phyloP scores from a whole-genome alignment of 2,113 vertebrate genomes.

The Saguinus imperator region DNA sequence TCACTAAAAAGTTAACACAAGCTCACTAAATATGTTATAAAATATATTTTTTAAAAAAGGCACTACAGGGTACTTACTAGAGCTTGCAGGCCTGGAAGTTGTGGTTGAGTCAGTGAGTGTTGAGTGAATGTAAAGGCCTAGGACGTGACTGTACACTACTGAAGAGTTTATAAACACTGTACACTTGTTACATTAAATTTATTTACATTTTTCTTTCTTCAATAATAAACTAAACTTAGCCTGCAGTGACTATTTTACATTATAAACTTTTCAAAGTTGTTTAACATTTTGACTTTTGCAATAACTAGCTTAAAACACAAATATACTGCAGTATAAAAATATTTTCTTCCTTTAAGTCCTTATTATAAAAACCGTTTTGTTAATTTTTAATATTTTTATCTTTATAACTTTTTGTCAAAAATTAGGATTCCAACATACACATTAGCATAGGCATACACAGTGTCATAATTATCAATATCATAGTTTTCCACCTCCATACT shows the following conservation, averaged over 20 bases:
- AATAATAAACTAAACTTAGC: background rate
- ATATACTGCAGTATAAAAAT: background rate
- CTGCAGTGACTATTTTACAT: background rate
- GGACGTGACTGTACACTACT: background rate
- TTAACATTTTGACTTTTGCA: background rate
- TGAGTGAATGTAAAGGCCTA: background rate
- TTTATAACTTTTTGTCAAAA: background rate
- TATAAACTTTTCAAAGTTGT: background rate
- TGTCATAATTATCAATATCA: background rate
- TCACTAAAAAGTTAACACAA: no score
- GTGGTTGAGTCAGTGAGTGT: background rate
- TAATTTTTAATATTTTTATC: background rate
- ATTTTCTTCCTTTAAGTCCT: background rate
- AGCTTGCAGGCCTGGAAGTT: background rate
- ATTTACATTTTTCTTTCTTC: background rate
- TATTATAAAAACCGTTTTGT: background rate
- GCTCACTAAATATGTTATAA: no score
- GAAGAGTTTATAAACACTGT: background rate
- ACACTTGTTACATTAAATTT: background rate
- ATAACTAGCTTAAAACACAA: background rate
- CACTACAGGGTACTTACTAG: background rate
- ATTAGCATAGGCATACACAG: background rate
- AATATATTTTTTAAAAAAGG: background rate
- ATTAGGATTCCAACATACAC: background rate
- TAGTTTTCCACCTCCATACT: background rate